These are phyloP conservation scores for Drosophila gunungcola DNA, from an alignment of 1,140 invertebrate species.

Conservation along the genomic window DNA sequence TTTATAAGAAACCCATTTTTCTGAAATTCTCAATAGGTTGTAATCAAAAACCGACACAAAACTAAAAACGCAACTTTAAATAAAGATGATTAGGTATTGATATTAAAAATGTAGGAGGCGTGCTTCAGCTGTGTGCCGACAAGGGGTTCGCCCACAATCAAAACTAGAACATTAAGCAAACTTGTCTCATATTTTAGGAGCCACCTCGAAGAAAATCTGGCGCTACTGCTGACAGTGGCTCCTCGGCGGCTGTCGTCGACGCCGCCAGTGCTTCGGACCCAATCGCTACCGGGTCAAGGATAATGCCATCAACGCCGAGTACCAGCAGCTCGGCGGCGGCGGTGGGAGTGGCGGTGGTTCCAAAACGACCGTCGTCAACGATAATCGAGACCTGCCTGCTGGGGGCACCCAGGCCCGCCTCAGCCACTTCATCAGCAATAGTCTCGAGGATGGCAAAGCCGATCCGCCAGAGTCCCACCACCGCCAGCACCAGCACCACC, in stretches of 20 bases:
- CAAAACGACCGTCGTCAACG: slow-evolving; percentile 78
- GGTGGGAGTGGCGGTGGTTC: not conserved
- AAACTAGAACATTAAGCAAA: too few relatives aligned
- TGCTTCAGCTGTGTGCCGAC: too few relatives aligned
- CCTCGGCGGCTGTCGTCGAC: slow-evolving; percentile 75
- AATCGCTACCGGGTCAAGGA: slow-evolving; percentile 76
- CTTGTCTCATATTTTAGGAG: slow-evolving; percentile 11
- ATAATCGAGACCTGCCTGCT: slow-evolving; percentile 84
- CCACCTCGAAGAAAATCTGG: slow-evolving; percentile 81
- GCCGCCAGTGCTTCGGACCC: slow-evolving; percentile 68
- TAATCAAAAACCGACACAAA: too few relatives aligned
- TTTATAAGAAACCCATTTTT: not conserved
- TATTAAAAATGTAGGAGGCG: too few relatives aligned
- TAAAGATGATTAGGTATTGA: too few relatives aligned
- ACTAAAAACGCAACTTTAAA: too few relatives aligned
- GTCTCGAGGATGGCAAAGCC: slow-evolving; percentile 85
- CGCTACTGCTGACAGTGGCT: slow-evolving; percentile 84
- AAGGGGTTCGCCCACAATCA: too few relatives aligned
- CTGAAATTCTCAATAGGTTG: too few relatives aligned
- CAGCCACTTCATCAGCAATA: slow-evolving; percentile 83
- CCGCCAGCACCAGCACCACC: not conserved
- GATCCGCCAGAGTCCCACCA: slow-evolving; percentile 61
- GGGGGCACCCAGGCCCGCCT: slow-evolving; percentile 68
- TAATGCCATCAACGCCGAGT: slow-evolving; percentile 58
- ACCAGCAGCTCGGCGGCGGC: slow-evolving; percentile 65